A percentile compares a stretch with the other conserved stretches of the same genome.
phyloP scores from a whole-genome alignment of 2,113 vertebrate species.

The Hydropotes inermis region DNA sequence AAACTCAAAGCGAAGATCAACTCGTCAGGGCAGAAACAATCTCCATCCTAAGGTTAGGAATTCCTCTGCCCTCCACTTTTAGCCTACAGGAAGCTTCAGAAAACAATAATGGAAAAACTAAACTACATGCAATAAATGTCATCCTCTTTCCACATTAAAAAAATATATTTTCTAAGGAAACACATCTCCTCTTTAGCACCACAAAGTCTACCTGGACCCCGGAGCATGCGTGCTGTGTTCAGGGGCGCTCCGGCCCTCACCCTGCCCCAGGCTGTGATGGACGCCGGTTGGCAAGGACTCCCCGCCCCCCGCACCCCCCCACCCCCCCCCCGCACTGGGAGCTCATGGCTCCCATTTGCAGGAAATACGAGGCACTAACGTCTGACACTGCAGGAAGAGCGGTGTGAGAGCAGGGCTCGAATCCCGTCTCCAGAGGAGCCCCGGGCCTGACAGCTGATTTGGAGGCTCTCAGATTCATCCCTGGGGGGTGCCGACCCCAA shows the following conservation, averaged over 20 bases:
- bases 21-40: neutral
- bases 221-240: accelerated
- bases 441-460: neutral
- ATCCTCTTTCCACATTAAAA: neutral
- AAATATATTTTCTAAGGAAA: neutral
- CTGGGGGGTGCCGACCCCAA: neutral
- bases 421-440: neutral
- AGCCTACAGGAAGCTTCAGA: neutral
- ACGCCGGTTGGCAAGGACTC: neutral
- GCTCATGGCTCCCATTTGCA: neutral
- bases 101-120: neutral
- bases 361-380: conserved; percentile 4
- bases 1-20: neutral
- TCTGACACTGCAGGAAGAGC: conserved; percentile 4
- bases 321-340: accelerated
- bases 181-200: neutral
- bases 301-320: neutral
- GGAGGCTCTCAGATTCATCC: neutral
- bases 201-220: neutral
- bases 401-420: neutral
- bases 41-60: neutral
- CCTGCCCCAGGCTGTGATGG: accelerated
- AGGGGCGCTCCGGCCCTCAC: neutral
- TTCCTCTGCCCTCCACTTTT: neutral
- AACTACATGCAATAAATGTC: neutral